Conservation (phyloP, 2,888 invertebrate genomes). For the Ectropis crepuscularia region DNA sequence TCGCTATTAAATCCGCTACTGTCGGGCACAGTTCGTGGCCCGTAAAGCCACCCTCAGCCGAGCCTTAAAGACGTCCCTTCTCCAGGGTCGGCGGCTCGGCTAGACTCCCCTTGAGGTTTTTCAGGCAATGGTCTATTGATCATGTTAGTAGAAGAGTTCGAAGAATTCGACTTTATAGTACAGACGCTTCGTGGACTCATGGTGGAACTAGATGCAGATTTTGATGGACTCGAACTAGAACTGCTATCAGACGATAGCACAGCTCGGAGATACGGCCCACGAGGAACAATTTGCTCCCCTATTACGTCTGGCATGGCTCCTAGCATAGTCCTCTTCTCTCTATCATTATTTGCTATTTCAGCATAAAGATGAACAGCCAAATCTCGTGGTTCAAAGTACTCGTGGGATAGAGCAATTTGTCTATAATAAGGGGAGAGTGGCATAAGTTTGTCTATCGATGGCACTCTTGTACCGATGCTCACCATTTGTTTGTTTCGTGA, state of each 20-base stretch:
- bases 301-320: slow-evolving; percentile 77
- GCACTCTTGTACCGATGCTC: slow-evolving; percentile 84
- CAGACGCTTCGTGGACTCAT: slow-evolving; percentile 54
- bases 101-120: slow-evolving; percentile 71
- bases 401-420: slow-evolving; percentile 73
- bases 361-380: slow-evolving; percentile 86
- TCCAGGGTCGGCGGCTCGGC: slow-evolving; percentile 58
- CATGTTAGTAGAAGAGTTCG: slow-evolving; percentile 84
- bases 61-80: slow-evolving; percentile 70
- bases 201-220: slow-evolving; percentile 50
- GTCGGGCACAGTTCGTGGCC: slow-evolving; percentile 37
- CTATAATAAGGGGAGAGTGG: slow-evolving; percentile 79
- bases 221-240: slow-evolving; percentile 48
- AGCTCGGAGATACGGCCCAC: slow-evolving; percentile 86
- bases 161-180: slow-evolving; percentile 62
- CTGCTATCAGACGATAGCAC: slow-evolving; percentile 74
- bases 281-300: slow-evolving; percentile 69
- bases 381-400: slow-evolving; percentile 83
- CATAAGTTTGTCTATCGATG: slow-evolving; percentile 84
- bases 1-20: not conserved
- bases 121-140: slow-evolving; percentile 88
- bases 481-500: slow-evolving; percentile 76
- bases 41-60: slow-evolving; percentile 53
- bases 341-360: slow-evolving; percentile 82
- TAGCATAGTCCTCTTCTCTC: slow-evolving; percentile 61